Base-by-base conservation (phyloP, 2,888 invertebrate species). In the Adineta ricciae region DNA sequence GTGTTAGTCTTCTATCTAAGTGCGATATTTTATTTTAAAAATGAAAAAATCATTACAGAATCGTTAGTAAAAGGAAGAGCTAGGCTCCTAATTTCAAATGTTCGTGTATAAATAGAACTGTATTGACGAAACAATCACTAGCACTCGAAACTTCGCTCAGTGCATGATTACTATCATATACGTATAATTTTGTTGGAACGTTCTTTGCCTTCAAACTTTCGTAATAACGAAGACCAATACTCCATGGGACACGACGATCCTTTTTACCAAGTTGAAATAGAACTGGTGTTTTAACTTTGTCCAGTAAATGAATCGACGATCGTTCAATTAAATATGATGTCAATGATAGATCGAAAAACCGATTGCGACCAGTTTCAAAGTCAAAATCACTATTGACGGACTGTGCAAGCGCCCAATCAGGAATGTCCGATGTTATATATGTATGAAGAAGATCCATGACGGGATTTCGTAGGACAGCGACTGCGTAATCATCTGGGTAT, bases 401-500 rank as follows among this genome's bases (percentile, higher is more conserved):
- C 72, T 86, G 84, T 24, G 52, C 73, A 50, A 86, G 8, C 1
- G 84, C 38, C 86, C 86, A 86, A 64, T 86, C 86, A 56, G 86
- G 86, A 50, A 86, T 86, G 73, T 86, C 86, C 24, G 72, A 82
- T 49, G 52, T 50, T 27, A 19, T 27, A 27, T 56, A 64, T n/a
- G 32, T 5, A 85, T 64, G 36, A 72, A 72, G 54, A 36, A 86
- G 38, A 84, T 86, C 38, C 11, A 64, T 84, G n/a, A 86, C 86
- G 32, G 86, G 86, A 84, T 86, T 86, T 49, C 86, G 49, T 78
- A 84, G 38, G 1, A 64, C 84, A 83, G 84, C 82, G n/a, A 54
- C 82, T 16, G 50, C 49, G 73, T 84, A 86, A 19, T 84, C 73
- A 21, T 50, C 38, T 9, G 86, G 86, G 84, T 84, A 86, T 83